These are phyloP conservation scores for Australoheros scitulus DNA, from an alignment of 2,113 vertebrate genomes.

Conservation along the genomic window DNA sequence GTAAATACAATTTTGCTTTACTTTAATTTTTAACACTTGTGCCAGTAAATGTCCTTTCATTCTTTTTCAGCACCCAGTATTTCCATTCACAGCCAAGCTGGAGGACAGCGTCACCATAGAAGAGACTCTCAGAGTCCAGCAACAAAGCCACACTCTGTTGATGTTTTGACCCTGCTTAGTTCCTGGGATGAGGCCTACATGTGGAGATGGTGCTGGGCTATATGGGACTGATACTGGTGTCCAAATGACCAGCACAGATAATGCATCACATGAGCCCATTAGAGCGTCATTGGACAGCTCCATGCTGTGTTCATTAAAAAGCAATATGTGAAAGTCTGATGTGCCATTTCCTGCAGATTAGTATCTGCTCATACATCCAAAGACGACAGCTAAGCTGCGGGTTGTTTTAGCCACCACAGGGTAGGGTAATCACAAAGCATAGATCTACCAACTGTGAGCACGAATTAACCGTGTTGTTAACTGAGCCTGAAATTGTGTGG, in stretches of 20 bases:
- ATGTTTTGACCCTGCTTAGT: constrained; percentile 33
- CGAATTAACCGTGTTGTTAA: constrained; percentile 40
- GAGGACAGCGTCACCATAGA: constrained; percentile 38
- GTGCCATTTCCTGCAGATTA: constrained; percentile 71
- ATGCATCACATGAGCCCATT: constrained; percentile 56
- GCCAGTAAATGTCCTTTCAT: background rate
- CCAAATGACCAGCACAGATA: constrained; percentile 49
- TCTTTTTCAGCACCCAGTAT: background rate
- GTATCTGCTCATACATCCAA: constrained; percentile 57
- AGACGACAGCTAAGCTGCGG: constrained; percentile 40
- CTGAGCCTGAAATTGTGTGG: constrained; percentile 31
- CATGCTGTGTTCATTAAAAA: constrained; percentile 72
- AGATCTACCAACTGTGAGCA: constrained; percentile 34
- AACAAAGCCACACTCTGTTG: background rate
- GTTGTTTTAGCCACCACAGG: constrained; percentile 36
- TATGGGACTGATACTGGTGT: constrained; percentile 34
- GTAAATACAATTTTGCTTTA: no score
- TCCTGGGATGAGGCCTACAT: constrained; percentile 22
- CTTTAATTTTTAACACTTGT: background rate
- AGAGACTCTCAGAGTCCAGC: constrained; percentile 4
- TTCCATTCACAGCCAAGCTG: background rate
- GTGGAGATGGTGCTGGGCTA: constrained; percentile 17
- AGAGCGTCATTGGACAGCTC: constrained; percentile 19
- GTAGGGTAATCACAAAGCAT: constrained; percentile 34
- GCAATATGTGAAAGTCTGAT: constrained; percentile 67